phyloP scores from a whole-genome alignment of 2,888 invertebrate species.

The Tipula helvola region DNA sequence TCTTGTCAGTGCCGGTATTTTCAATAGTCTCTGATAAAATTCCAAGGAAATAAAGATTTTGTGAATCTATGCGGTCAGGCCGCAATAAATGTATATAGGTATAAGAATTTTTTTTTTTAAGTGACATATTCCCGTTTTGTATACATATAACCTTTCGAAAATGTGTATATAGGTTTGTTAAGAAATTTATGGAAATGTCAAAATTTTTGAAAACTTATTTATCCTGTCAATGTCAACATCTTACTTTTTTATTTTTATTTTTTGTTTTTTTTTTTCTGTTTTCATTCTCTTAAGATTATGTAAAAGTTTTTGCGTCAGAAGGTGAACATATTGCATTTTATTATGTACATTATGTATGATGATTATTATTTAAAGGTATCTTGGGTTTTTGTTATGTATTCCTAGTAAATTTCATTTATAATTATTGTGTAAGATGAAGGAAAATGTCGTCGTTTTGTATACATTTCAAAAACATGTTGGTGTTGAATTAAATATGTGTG shows the following conservation, averaged over 20 bases:
- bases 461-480: background rate
- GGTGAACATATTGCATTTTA: background rate
- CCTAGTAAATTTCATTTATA: background rate
- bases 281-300: background rate
- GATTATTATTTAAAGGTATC: background rate
- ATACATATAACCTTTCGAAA: background rate
- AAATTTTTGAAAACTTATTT: slow-evolving; percentile 6
- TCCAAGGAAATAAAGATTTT: background rate
- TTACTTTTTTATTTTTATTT: background rate
- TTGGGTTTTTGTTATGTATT: background rate
- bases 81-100: background rate
- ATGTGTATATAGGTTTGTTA: background rate
- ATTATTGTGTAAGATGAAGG: background rate
- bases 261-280: background rate
- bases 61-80: background rate
- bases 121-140: background rate
- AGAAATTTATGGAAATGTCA: background rate
- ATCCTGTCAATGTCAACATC: slow-evolving; percentile 8
- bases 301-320: background rate
- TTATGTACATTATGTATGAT: background rate
- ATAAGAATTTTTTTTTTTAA: background rate
- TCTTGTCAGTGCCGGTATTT: slow-evolving; percentile 7
- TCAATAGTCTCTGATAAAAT: background rate
- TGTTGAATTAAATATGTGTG: background rate
- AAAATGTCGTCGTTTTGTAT: background rate